Evolutionary conservation across 2,113 vertebrate genomes (phyloP).

Genomic region (Dascyllus trimaculatus): DNA sequence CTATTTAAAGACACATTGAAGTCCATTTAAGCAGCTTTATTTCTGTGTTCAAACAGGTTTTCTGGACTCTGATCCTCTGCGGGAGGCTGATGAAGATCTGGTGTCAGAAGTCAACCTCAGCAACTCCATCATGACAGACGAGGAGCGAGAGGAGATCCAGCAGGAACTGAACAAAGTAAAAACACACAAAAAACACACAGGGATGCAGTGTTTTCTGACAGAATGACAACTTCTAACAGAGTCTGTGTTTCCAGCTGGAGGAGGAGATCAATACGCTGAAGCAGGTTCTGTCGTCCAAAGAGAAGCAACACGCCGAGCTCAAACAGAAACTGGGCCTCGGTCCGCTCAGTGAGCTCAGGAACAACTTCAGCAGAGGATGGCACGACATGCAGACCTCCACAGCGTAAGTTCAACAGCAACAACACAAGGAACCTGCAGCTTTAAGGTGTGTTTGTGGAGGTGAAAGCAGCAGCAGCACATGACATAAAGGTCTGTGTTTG

Average conservation of each 20-base stretch:
- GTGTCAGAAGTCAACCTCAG: constrained; percentile 88
- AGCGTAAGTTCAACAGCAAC: constrained; percentile 86
- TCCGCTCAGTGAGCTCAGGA: constrained; percentile 91
- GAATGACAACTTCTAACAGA: neutral
- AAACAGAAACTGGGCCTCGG: constrained; percentile 93
- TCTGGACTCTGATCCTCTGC: constrained; percentile 88
- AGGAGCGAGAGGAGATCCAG: constrained; percentile 94
- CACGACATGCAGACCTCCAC: constrained; percentile 94
- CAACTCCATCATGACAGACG: constrained; percentile 88
- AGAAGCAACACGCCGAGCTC: constrained; percentile 93
- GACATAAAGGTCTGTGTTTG: constrained; percentile 26
- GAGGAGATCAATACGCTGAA: constrained; percentile 95
- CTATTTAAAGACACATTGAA: neutral
- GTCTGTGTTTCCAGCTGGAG: constrained; percentile 84
- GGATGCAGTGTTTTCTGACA: neutral
- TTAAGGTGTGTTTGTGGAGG: constrained; percentile 1
- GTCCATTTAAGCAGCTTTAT: neutral
- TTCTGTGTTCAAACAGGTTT: constrained; percentile 84
- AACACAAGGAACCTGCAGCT: neutral
- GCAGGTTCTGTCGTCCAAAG: constrained; percentile 95
- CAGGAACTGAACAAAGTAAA: constrained; percentile 91
- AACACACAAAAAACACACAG: neutral
- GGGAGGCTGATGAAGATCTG: constrained; percentile 90
- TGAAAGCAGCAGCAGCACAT: neutral
- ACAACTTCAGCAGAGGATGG: constrained; percentile 96